Conservation (phyloP, 2,797 vertebrate species). For the Lacerta agilis region DNA sequence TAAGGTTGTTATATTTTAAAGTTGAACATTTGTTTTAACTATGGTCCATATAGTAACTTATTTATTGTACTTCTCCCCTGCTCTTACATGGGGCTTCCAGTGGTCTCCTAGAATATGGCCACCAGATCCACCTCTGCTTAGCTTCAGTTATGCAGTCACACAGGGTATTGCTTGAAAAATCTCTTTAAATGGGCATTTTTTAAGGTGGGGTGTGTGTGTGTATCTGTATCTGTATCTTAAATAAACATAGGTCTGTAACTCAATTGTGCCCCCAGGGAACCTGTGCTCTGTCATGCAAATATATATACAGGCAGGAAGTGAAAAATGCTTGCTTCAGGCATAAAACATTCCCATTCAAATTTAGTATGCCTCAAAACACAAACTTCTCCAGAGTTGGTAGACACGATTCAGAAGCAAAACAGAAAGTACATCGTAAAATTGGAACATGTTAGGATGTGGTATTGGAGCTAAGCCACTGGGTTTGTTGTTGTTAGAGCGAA, state of each 20-base stretch:
- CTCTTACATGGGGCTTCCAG: background rate
- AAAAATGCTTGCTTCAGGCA: background rate
- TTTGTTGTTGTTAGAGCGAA: background rate
- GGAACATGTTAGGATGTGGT: background rate
- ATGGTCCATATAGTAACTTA: background rate
- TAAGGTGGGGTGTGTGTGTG: background rate
- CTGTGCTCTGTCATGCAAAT: background rate
- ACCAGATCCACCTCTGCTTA: background rate
- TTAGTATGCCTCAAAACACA: background rate
- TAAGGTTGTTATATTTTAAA: slow-evolving; percentile 6
- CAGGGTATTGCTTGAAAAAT: background rate
- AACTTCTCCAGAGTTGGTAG: background rate
- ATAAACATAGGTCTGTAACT: background rate
- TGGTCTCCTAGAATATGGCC: background rate
- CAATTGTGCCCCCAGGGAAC: no score
- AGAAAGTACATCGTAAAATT: background rate
- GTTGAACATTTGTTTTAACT: background rate
- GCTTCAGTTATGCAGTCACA: background rate
- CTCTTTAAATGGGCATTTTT: background rate
- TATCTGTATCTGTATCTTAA: background rate
- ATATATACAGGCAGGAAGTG: background rate
- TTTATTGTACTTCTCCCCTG: background rate
- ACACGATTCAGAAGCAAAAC: background rate
- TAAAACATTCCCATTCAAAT: background rate
- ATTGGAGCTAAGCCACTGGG: background rate